Evolutionary conservation across 2,797 vertebrate genomes (phyloP), one percentile per base, ranked within the genome.

Genomic region (Hydrophis major): DNA sequence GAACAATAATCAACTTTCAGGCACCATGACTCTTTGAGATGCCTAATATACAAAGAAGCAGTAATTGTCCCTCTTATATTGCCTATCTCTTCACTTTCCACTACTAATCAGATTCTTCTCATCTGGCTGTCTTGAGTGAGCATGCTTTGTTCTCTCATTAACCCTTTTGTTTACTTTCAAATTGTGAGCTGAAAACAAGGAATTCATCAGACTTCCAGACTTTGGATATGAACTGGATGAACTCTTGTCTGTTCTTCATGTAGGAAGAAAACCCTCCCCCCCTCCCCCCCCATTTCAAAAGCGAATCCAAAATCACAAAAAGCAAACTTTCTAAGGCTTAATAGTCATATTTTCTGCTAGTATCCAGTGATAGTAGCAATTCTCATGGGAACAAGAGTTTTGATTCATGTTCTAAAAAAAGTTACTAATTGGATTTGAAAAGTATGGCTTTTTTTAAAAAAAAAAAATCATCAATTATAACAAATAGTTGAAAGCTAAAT

Each of bases 111-210:
- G 95, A 86, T 97, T 94, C 92, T 93, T 94, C 93, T 90, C 90
- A 94, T 93, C 95, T 96, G 96, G 94, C 94, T 96, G 94, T 95
- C 92, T 96, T 93, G 95, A 95, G 95, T 90, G 96, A 97, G 94
- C 89, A 66, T 86, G 92, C 89, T 93, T 88, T 94, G 69, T 83
- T 87, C 63, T 53, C 90, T 59, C 87, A 25, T 90, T 92, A 90
- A 88, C 94, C 66, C 90, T 93, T 96, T 96, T 93, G 57, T 94
- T 93, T 89, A 25, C 61, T 87, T 87, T 74, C n/a, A 78, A 89
- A 18, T 53, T 53, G 61, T 88, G 94, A 95, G 87, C 92, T 89
- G 94, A 93, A 88, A 7, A 27, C 93, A 57, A 90, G 91, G 61
- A 93, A 92, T 92, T 90, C 86, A 83, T 22, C 50, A 90, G 25